Conservation (phyloP, 2,113 vertebrate genomes). For the Hippocampus guttulatus region DNA sequence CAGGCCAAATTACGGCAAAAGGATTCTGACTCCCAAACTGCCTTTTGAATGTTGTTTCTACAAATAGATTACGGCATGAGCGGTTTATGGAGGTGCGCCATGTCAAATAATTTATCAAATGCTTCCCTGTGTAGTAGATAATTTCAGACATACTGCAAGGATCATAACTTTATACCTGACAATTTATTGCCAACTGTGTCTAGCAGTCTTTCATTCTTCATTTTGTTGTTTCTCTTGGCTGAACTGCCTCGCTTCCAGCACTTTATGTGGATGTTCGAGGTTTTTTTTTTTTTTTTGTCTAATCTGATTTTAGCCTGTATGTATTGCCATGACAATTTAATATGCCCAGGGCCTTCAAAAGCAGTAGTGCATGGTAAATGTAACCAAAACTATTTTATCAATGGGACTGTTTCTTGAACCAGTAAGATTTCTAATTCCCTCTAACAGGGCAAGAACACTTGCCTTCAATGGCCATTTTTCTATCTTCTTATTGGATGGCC, state of each 20-base stretch:
- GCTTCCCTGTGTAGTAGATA: constrained; percentile 10
- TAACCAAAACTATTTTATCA: neutral
- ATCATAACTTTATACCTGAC: constrained; percentile 23
- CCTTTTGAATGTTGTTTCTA: constrained; percentile 41
- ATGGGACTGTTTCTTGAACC: neutral
- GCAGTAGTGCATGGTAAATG: neutral
- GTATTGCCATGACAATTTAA: neutral
- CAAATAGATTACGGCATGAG: constrained; percentile 36
- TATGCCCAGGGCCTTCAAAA: neutral
- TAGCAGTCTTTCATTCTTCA: neutral
- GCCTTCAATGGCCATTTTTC: neutral
- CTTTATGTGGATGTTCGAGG: neutral
- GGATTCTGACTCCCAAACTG: constrained; percentile 35
- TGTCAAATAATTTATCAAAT: constrained; percentile 32
- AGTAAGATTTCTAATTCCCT: neutral
- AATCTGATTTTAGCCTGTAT: neutral
- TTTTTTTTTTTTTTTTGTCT: neutral
- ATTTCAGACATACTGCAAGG: constrained; percentile 22
- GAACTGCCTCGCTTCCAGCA: neutral
- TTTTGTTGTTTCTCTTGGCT: neutral
- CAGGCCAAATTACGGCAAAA: constrained; percentile 13
- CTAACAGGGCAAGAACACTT: neutral
- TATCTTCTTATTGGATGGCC: neutral
- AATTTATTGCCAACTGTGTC: constrained; percentile 25
- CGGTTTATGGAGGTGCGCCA: constrained; percentile 40